These are phyloP conservation scores for Philypnodon macrostomus DNA, from an alignment of 2,797 vertebrate species.

Conservation along the genomic window DNA sequence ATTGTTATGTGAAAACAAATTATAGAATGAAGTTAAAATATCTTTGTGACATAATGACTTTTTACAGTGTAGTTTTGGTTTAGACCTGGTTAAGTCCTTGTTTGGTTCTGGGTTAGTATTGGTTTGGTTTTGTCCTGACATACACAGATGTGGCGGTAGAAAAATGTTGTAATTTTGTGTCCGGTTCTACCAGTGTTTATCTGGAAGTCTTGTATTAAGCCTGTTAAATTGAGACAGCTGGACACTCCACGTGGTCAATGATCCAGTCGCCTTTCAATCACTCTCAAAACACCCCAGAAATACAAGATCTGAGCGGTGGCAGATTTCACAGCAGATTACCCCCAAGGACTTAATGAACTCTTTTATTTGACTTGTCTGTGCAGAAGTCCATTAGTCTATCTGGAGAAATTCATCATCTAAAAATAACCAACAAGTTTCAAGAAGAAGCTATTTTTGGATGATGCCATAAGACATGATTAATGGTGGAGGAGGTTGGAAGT, in stretches of 20 bases:
- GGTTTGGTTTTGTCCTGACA: too few relatives aligned
- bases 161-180: too few relatives aligned
- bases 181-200: too few relatives aligned
- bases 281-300: constrained; percentile 37
- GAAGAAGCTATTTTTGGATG: constrained; percentile 40
- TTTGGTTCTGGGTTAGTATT: too few relatives aligned
- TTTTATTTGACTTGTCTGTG: constrained; percentile 24
- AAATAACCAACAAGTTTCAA: constrained; percentile 44
- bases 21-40: too few relatives aligned
- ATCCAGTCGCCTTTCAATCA: constrained; percentile 29
- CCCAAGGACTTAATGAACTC: constrained; percentile 40
- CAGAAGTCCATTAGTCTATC: constrained; percentile 47
- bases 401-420: constrained; percentile 37
- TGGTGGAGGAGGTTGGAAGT: constrained; percentile 36
- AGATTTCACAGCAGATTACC: constrained; percentile 43
- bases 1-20: too few relatives aligned
- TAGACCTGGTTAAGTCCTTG: too few relatives aligned
- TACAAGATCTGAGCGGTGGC: constrained; percentile 23
- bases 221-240: constrained; percentile 43
- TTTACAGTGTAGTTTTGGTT: too few relatives aligned
- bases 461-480: constrained; percentile 36
- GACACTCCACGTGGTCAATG: constrained; percentile 48
- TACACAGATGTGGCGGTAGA: too few relatives aligned
- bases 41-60: too few relatives aligned
- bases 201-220: constrained; percentile 45